Evolutionary conservation across 2,888 invertebrate genomes (phyloP), one percentile per base, ranked within the genome.

Genomic region (Pandemis heparana): DNA sequence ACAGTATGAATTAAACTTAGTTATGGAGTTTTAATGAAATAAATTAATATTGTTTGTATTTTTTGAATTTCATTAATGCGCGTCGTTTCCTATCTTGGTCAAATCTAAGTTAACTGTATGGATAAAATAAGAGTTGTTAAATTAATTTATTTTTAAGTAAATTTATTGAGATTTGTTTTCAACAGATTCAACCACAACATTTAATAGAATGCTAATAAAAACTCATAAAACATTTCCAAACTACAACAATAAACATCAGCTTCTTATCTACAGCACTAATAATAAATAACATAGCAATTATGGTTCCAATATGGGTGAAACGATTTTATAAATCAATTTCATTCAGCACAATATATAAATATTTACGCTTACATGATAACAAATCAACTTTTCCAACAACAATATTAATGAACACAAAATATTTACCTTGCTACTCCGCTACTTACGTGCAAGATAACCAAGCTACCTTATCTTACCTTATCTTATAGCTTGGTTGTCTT

Each of bases 21-120:
- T 81, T 83, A 75, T 72, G 78, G 53, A 68, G 74, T 81, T 81
- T 82, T 81, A 77, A 77, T 75, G 41, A 81, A 87, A 87, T 88
- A 88, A 88, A 89, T 86, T 85, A 87, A 88, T 84, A 82, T 81
- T 87, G 88, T 89, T 89, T 87, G 77, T 88, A 87, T 63, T 68
- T 63, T 71, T 71, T 23, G 48, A 65, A 1, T 77, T 78, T 78
- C 78, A 79, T 77, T 75, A 32, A 16, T 43, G 18, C 9, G 9
- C 10, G 38, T 32, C 10, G 3, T 46, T 6, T 59, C 2, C 23
- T 32, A 4, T 32, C 2, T 32, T 32, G 2, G 23, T 32, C 23
- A 32, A 32, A 32, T 32, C 23, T 2, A 4, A 32, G 23, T 32
- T 32, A 32, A 32, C 23, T 32, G 7, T 5, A n/a, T 16, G 51